Evolutionary conservation across 2,888 invertebrate genomes (phyloP).

Genomic region (Notodonta ziczac): DNA sequence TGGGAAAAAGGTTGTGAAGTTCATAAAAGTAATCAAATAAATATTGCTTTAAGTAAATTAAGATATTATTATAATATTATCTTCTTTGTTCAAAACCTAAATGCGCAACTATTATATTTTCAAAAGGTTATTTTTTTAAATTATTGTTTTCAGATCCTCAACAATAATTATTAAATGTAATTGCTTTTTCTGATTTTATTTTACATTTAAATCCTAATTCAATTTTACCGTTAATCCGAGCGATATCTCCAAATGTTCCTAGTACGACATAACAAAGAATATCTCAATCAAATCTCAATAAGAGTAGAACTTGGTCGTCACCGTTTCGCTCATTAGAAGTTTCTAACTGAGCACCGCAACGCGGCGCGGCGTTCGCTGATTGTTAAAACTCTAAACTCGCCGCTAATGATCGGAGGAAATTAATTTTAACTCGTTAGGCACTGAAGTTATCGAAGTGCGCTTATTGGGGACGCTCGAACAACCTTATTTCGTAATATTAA

Average conservation of each 20-base stretch:
- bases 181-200: too few relatives aligned
- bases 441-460: conserved; percentile 16
- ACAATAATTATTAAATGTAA: too few relatives aligned
- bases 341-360: conserved; percentile 18
- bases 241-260: background rate
- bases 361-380: conserved; percentile 22
- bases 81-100: too few relatives aligned
- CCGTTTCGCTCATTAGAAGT: conserved; percentile 36
- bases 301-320: conserved; percentile 21
- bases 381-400: conserved; percentile 40
- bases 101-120: too few relatives aligned
- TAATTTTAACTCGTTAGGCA: conserved; percentile 38
- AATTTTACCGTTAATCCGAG: too few relatives aligned
- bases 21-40: too few relatives aligned
- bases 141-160: too few relatives aligned
- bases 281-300: conserved; percentile 1
- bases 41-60: too few relatives aligned
- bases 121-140: too few relatives aligned
- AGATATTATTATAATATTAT: too few relatives aligned
- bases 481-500: background rate
- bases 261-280: background rate
- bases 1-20: background rate
- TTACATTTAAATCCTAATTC: too few relatives aligned
- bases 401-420: conserved; percentile 46
- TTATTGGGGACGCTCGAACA: conserved; percentile 12